Evolutionary conservation across 2,888 invertebrate species (phyloP).

Genomic region (Thecophora atra): DNA sequence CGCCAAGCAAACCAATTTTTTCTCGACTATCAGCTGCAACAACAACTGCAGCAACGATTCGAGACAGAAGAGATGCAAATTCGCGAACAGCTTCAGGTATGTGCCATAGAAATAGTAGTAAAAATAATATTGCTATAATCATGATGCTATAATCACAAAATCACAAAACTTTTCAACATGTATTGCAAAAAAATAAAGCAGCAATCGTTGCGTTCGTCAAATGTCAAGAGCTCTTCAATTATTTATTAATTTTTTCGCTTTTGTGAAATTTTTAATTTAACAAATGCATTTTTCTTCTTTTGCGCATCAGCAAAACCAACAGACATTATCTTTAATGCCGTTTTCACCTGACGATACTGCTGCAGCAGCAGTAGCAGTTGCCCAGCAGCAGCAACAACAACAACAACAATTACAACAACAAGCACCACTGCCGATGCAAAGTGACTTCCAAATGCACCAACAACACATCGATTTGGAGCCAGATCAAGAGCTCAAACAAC

Average conservation of each 20-base stretch:
- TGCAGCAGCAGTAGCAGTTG: constrained; percentile 43
- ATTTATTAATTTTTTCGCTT: neutral
- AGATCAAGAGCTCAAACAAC: constrained; percentile 60
- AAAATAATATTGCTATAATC: too few species aligned
- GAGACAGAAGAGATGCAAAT: constrained; percentile 66
- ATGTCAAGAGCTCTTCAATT: too few species aligned
- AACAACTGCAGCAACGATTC: constrained; percentile 65
- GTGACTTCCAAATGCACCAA: constrained; percentile 56
- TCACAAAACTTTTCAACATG: too few species aligned
- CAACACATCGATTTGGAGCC: constrained; percentile 56
- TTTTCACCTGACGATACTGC: constrained; percentile 57
- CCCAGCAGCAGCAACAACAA: constrained; percentile 24
- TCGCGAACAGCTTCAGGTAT: constrained; percentile 64
- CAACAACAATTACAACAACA: constrained; percentile 53
- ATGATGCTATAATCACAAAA: too few species aligned
- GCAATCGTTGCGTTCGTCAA: too few species aligned
- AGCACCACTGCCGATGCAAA: constrained; percentile 55
- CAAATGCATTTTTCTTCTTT: too few species aligned
- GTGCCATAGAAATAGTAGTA: constrained; percentile 5
- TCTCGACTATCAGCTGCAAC: constrained; percentile 66
- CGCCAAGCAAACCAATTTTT: constrained; percentile 60
- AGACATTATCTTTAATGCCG: constrained; percentile 62
- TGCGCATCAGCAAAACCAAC: constrained; percentile 62
- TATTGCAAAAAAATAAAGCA: too few species aligned
- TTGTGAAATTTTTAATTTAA: neutral